Conservation (phyloP, 2,797 vertebrate genomes). For the Myotis pilosus region DNA sequence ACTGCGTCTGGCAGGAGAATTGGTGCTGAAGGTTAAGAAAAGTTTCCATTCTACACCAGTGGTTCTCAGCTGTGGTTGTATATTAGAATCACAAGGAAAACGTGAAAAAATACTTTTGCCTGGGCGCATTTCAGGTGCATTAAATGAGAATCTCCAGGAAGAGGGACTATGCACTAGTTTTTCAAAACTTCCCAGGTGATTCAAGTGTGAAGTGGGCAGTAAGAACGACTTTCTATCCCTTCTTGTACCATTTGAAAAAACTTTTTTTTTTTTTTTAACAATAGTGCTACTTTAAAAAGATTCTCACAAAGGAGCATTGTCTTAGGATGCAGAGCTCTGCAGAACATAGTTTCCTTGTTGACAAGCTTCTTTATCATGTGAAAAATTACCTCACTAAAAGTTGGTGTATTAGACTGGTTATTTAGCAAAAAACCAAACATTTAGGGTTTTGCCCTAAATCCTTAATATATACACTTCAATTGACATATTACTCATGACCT, state of each 20-base stretch:
- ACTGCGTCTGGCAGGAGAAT: not conserved
- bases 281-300: slow-evolving; percentile 17
- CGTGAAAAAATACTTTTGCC: not conserved
- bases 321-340: not conserved
- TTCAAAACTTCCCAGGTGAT: not conserved
- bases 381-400: not conserved
- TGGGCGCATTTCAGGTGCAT: not conserved
- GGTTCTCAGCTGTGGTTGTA: not conserved
- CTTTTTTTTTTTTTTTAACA: not conserved
- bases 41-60: not conserved
- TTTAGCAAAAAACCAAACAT: slow-evolving; percentile 17
- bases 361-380: not conserved
- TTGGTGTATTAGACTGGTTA: not conserved
- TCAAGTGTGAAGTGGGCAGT: not conserved
- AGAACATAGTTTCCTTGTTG: not conserved
- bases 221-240: not conserved
- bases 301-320: not conserved
- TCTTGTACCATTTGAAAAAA: not conserved
- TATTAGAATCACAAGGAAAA: not conserved
- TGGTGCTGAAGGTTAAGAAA: not conserved
- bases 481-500: not conserved
- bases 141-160: not conserved
- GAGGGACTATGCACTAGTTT: not conserved
- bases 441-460: not conserved
- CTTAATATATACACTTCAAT: not conserved